Base-by-base conservation (phyloP, 2,797 vertebrate genomes). In the Bovichtus variegatus region DNA sequence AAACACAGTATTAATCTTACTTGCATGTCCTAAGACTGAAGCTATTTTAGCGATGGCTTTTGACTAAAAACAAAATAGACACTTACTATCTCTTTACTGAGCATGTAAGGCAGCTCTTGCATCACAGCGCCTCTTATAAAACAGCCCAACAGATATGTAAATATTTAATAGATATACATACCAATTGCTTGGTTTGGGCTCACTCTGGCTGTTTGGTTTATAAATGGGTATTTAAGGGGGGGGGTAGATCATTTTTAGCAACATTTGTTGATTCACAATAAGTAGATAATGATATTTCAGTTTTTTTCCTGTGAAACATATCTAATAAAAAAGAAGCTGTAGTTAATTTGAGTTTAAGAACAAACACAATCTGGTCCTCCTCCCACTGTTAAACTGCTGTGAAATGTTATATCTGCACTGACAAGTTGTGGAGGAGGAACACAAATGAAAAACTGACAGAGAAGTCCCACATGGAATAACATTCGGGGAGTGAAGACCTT, bases 151-250 rank as follows among this genome's bases (percentile, higher is more conserved):
- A 61, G 66, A 88, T 81, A 78, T 64, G 77, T 90, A 83, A 90
- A 90, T 92, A 90, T 91, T 90, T 90, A 84, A 86, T 77, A 80
- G 43, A 65, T 57, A 4, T 58, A 63, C 5, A 5, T 53, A 59
- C 3, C 1, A 60, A 69, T n/a, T 72, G 51, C 65, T 73, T 67
- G 53, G 76, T 71, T 85, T 76, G 16, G 25, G 16, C 46, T 77
- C 29, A 47, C n/a, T 36, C 4, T 21, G 47, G 78, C 47, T 75
- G 68, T 84, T 76, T 80, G 43, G 38, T 65, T 81, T 80, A 70
- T 86, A 71, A 84, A 79, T 1, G n/a, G 23, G 21, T 49, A 55
- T 75, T 74, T n/a, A 1, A 25, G 63, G 19, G 2, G 27, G 43
- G 6, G 25, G 71, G 68, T 23, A 25, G 59, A 79, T 54, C n/a